phyloP scores from a whole-genome alignment of 2,113 vertebrate species.

The Dascyllus trimaculatus region DNA sequence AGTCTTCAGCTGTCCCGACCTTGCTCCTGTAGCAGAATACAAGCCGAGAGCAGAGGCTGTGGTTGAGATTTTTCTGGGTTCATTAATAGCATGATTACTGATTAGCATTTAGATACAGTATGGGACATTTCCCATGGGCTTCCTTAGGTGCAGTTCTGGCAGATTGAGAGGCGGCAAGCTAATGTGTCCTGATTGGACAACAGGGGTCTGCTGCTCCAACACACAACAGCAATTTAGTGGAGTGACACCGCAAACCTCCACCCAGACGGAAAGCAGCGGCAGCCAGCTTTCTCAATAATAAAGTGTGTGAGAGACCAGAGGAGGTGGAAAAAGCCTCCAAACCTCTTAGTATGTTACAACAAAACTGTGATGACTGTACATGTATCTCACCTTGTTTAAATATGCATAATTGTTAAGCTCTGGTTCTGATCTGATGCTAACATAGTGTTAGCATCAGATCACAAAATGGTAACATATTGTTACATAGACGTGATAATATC shows the following conservation, averaged over 20 bases:
- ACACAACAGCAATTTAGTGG: conserved; percentile 22
- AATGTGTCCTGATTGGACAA: conserved; percentile 51
- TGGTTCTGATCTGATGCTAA: too few relatives aligned
- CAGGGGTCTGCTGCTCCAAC: conserved; percentile 26
- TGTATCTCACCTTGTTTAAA: too few relatives aligned
- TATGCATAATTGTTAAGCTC: too few relatives aligned
- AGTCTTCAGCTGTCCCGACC: too few relatives aligned
- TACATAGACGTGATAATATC: too few relatives aligned
- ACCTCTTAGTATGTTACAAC: too few relatives aligned
- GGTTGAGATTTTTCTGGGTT: conserved; percentile 23
- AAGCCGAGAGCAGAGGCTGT: too few relatives aligned
- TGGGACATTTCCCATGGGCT: conserved; percentile 44
- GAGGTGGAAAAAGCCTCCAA: background rate
- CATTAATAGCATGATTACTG: conserved; percentile 33
- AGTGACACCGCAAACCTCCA: conserved; percentile 12
- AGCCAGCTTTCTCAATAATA: background rate
- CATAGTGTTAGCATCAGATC: too few relatives aligned
- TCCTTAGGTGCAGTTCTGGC: conserved; percentile 15
- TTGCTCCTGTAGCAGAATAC: too few relatives aligned
- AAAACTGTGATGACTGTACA: too few relatives aligned
- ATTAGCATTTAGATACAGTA: conserved; percentile 62
- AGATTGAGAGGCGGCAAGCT: conserved; percentile 29
- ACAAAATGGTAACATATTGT: too few relatives aligned
- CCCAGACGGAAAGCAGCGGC: background rate
- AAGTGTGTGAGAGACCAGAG: background rate